A percentile compares a stretch with the other conserved stretches of the same genome.
Evolutionary conservation across 2,888 invertebrate species (phyloP).

Genomic region (Drosophila gaucha): DNA sequence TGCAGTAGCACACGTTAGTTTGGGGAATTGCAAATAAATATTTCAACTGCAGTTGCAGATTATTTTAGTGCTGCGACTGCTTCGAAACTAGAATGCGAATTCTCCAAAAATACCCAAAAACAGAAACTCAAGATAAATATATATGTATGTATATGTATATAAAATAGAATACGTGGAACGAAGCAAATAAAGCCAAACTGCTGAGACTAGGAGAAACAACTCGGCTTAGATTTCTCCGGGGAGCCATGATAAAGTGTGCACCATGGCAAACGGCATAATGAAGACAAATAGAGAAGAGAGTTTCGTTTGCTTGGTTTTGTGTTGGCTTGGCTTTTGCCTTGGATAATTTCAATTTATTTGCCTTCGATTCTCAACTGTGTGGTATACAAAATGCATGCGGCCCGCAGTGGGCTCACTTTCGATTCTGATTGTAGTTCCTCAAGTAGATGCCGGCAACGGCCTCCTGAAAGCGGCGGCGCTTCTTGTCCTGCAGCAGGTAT

Average conservation of each 20-base stretch:
- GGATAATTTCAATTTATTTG: conserved; percentile 70
- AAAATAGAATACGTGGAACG: conserved; percentile 18
- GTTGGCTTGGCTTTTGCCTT: conserved; percentile 48
- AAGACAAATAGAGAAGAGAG: conserved; percentile 60
- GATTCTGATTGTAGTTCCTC: conserved; percentile 63
- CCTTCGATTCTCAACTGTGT: conserved; percentile 37
- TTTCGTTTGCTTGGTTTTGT: conserved; percentile 47
- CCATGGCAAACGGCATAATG: conserved; percentile 56
- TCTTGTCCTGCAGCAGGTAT: conserved; percentile 57
- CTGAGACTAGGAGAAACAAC: conserved; percentile 54
- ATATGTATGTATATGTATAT: conserved; percentile 13
- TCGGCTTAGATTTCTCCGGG: conserved; percentile 72
- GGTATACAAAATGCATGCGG: conserved; percentile 10
- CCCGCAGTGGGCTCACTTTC: conserved; percentile 53
- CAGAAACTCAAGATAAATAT: neutral
- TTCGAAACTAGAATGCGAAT: conserved; percentile 37
- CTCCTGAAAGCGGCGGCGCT: conserved; percentile 62
- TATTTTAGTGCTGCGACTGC: conserved; percentile 64
- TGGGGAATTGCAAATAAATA: conserved; percentile 82
- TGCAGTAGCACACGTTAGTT: conserved; percentile 60
- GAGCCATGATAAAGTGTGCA: conserved; percentile 66
- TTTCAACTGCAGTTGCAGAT: conserved; percentile 81
- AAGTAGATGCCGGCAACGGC: conserved; percentile 66
- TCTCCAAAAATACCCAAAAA: conserved; percentile 11
- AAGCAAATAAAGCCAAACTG: conserved; percentile 50